Percentiles rank a stretch among this genome's conserved stretches.
phyloP scores from a whole-genome alignment of 2,888 invertebrate genomes.

The Aspidiotus destructor region DNA sequence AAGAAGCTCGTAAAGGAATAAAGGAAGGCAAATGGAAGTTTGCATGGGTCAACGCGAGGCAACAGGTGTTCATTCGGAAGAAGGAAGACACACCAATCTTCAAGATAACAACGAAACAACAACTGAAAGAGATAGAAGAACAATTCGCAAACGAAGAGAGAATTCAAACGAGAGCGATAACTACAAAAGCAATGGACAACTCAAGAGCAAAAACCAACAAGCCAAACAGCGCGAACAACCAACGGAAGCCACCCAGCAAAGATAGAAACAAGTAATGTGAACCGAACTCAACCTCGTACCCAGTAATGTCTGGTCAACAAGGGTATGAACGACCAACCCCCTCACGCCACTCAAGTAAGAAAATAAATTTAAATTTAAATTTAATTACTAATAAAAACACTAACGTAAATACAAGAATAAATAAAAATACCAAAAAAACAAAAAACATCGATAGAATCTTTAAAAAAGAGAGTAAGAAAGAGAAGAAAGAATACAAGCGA shows the following conservation, averaged over 20 bases:
- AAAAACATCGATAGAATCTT: no score
- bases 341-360: neutral
- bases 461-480: no score
- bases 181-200: no score
- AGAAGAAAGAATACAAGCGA: no score
- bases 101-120: neutral
- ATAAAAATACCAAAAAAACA: no score
- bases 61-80: neutral
- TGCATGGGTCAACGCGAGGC: neutral
- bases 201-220: neutral
- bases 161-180: no score
- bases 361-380: no score
- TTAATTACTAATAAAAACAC: no score
- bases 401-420: no score
- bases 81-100: neutral
- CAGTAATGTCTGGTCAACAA: neutral
- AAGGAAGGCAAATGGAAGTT: neutral
- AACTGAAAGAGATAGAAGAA: neutral
- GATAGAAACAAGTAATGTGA: neutral
- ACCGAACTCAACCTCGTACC: constrained; percentile 2
- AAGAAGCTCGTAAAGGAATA: neutral
- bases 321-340: neutral
- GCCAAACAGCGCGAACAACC: neutral
- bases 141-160: neutral
- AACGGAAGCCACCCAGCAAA: neutral